Evolutionary conservation across 1,140 invertebrate genomes (phyloP).

Genomic region (Tetramorium simillimum): DNA sequence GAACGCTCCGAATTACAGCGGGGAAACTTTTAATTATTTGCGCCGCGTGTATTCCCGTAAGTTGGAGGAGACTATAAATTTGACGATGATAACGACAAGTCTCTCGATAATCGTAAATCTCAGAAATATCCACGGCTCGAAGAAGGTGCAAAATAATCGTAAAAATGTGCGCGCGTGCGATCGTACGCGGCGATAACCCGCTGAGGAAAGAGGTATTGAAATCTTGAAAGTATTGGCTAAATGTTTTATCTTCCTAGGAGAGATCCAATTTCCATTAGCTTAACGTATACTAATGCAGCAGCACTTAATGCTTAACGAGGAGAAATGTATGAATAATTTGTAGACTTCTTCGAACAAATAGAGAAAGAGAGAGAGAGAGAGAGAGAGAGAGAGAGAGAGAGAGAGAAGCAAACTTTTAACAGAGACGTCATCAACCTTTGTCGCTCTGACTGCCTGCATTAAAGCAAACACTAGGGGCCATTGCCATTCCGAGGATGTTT

Average conservation of each 20-base stretch:
- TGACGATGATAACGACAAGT: neutral
- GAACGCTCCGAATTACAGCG: conserved; percentile 6
- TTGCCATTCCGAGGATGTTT: conserved; percentile 42
- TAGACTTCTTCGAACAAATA: neutral
- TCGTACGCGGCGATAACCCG: neutral
- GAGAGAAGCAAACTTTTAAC: conserved; percentile 7
- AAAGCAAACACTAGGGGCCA: conserved; percentile 37
- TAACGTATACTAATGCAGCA: neutral
- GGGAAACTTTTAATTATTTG: conserved; percentile 28
- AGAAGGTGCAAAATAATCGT: neutral
- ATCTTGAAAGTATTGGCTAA: neutral
- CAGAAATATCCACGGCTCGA: neutral
- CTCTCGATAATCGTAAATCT: conserved; percentile 4
- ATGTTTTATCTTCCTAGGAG: neutral
- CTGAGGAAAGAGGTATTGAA: neutral
- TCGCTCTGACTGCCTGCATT: conserved; percentile 30
- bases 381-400: neutral
- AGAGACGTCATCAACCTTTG: conserved; percentile 30
- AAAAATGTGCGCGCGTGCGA: neutral
- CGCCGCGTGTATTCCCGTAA: neutral
- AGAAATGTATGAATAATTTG: conserved; percentile 15
- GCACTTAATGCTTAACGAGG: neutral
- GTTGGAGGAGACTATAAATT: conserved; percentile 11
- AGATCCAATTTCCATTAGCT: conserved; percentile 26
- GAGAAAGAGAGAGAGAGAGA: neutral